phyloP scores from a whole-genome alignment of 92 coral and sea anemone genomes.

The Porites rus region DNA sequence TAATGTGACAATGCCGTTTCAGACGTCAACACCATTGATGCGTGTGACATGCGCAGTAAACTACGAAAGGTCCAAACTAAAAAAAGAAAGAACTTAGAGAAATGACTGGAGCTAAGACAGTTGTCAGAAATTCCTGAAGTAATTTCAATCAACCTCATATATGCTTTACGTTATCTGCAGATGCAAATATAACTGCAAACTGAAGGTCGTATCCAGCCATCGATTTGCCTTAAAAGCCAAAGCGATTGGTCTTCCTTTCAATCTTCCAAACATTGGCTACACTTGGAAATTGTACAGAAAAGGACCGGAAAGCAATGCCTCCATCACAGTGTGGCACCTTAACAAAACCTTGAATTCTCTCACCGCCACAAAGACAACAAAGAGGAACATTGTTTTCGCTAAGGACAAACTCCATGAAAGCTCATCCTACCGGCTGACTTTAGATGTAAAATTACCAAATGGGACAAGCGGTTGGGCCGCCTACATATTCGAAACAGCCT shows the following conservation, averaged over 20 bases:
- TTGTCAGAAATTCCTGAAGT: no score
- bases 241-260: not conserved
- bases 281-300: conserved; percentile 25
- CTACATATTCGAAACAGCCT: conserved; percentile 18
- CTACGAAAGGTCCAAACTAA: no score
- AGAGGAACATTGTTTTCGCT: conserved; percentile 23
- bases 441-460: conserved; percentile 7
- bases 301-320: conserved; percentile 7
- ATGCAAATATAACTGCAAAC: conserved; percentile 12
- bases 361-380: not conserved
- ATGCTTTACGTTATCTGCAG: not conserved
- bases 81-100: no score
- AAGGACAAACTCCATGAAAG: not conserved
- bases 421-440: conserved; percentile 17
- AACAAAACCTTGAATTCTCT: not conserved
- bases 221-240: conserved; percentile 1
- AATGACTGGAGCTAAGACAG: no score
- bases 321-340: conserved; percentile 11
- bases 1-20: no score
- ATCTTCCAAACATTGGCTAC: not conserved
- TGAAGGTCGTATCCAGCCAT: not conserved
- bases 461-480: conserved; percentile 31
- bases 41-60: no score
- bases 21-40: no score
- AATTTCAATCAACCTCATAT: not conserved